Percentiles rank a stretch among this genome's conserved stretches.
Conservation (phyloP, 2,113 vertebrate genomes). For the Crotalus horridus region DNA sequence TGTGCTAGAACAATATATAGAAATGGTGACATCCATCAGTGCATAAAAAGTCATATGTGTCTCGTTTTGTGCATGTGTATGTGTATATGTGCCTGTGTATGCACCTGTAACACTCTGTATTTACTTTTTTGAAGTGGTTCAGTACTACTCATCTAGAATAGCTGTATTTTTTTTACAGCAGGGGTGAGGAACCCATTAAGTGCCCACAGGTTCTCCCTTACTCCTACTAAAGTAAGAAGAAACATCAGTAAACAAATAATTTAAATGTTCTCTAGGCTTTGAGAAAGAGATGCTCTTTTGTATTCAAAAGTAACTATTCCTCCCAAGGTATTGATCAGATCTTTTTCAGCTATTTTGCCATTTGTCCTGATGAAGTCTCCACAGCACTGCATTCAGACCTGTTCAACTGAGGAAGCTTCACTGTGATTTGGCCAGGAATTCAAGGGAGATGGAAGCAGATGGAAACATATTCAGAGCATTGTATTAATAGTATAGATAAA, state of each 20-base stretch:
- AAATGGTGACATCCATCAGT: background rate
- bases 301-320: background rate
- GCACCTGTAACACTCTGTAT: background rate
- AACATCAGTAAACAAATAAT: background rate
- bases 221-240: background rate
- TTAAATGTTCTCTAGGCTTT: background rate
- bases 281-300: background rate
- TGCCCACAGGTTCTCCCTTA: background rate
- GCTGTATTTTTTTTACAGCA: background rate
- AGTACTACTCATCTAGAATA: background rate
- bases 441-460: background rate
- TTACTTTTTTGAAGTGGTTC: background rate
- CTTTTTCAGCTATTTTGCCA: background rate
- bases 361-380: background rate
- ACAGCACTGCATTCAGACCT: background rate
- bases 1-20: background rate
- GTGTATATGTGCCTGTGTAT: background rate
- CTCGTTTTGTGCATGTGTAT: background rate
- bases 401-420: background rate
- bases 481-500: conserved; percentile 4
- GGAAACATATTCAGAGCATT: conserved; percentile 1
- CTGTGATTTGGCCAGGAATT: background rate
- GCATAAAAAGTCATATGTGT: background rate
- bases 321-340: background rate
- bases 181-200: background rate